phyloP scores from a whole-genome alignment of 1,140 invertebrate genomes.

The Littorina saxatilis region DNA sequence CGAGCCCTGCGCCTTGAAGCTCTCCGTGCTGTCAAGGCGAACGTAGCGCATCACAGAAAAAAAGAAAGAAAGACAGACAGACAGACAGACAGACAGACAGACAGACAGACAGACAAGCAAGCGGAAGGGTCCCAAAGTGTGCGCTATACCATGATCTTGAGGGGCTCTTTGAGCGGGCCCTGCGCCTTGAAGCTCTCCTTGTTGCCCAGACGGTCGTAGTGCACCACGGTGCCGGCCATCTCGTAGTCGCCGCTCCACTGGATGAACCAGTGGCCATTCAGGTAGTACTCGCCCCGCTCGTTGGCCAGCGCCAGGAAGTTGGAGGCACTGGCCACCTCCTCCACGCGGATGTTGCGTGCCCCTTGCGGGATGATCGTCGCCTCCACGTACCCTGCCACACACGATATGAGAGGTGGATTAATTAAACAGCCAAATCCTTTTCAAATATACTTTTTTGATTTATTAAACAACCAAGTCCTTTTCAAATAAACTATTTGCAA shows the following conservation, averaged over 20 bases:
- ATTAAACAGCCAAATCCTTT: no score
- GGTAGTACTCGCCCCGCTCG: constrained; percentile 83
- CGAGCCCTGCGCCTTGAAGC: constrained; percentile 87
- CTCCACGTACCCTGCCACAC: constrained; percentile 77
- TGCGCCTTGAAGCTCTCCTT: constrained; percentile 88
- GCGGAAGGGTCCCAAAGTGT: no score
- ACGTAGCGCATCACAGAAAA: constrained; percentile 88
- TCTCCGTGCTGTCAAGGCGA: constrained; percentile 87
- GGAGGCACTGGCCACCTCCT: constrained; percentile 86
- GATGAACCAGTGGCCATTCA: constrained; percentile 90
- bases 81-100: no score
- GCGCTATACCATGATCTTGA: constrained; percentile 91
- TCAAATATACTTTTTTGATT: no score
- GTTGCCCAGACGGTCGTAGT: constrained; percentile 88
- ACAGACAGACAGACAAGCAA: no score
- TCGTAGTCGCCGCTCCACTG: constrained; percentile 87
- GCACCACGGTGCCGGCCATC: constrained; percentile 87
- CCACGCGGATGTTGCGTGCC: constrained; percentile 88
- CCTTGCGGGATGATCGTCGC: constrained; percentile 87
- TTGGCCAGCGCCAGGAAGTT: constrained; percentile 89
- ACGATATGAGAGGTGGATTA: background rate
- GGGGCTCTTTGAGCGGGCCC: constrained; percentile 88
- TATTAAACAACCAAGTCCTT: no score
- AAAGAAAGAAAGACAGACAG: no score
- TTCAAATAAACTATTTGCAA: no score